Conservation (phyloP, 37 sponge, comb jelly and placozoan species). For the Spongilla lacustris region DNA sequence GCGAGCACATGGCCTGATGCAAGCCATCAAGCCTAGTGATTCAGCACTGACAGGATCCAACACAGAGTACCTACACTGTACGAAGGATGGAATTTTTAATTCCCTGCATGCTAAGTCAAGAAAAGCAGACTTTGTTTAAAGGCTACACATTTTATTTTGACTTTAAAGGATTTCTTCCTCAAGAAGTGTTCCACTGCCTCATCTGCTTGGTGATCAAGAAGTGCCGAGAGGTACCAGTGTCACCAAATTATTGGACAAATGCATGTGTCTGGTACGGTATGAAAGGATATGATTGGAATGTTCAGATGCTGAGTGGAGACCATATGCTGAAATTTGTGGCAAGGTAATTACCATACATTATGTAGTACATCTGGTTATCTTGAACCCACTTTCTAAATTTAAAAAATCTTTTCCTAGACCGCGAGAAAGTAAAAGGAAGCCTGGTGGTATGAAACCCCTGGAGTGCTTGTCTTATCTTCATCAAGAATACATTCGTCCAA, state of each 20-base stretch:
- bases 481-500: neutral
- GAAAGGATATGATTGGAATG: neutral
- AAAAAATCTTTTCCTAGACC: neutral
- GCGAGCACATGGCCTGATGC: conserved; percentile 54
- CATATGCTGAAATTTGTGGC: neutral
- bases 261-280: neutral
- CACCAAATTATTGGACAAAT: neutral
- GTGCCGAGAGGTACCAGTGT: neutral
- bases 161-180: conserved; percentile 57
- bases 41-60: neutral
- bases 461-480: neutral
- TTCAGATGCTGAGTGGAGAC: neutral
- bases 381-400: neutral
- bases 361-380: no score
- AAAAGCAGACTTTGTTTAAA: neutral
- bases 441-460: neutral
- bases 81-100: neutral
- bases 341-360: neutral
- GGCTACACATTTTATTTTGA: conserved; percentile 45
- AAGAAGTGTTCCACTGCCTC: conserved; percentile 46
- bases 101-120: conserved; percentile 36
- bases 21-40: neutral
- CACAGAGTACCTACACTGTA: no score
- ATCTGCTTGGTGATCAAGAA: conserved; percentile 20
- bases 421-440: neutral